phyloP scores from a whole-genome alignment of 2,113 vertebrate species.

The Regulus satrapa region DNA sequence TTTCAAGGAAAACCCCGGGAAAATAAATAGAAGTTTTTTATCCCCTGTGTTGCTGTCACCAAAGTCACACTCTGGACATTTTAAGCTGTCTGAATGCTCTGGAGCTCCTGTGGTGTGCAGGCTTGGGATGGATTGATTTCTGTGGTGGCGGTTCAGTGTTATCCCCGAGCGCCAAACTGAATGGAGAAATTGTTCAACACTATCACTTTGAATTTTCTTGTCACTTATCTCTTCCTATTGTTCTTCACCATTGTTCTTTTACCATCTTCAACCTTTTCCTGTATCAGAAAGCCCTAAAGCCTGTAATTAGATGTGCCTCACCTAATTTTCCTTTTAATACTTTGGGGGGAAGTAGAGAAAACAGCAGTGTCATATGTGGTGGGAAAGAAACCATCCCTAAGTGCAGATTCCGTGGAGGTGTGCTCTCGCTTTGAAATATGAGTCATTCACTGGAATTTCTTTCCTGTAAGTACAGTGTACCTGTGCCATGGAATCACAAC shows the following conservation, averaged over 20 bases:
- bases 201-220: background rate
- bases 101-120: background rate
- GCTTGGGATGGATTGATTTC: background rate
- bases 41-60: background rate
- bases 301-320: background rate
- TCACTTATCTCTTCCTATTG: background rate
- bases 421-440: background rate
- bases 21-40: background rate
- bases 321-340: background rate
- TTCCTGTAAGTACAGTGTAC: background rate
- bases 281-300: background rate
- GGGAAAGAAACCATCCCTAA: background rate
- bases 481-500: background rate
- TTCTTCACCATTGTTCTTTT: background rate
- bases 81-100: background rate
- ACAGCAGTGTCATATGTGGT: background rate
- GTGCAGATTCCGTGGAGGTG: background rate
- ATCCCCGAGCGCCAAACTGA: background rate
- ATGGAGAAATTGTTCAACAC: background rate
- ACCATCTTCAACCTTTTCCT: background rate
- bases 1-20: background rate
- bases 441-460: background rate
- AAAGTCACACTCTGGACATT: rapidly evolving
- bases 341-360: background rate
- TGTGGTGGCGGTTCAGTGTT: background rate